These are phyloP conservation scores for Himantopus leucocephalus DNA, from an alignment of 2,113 vertebrate species.

Conservation along the genomic window DNA sequence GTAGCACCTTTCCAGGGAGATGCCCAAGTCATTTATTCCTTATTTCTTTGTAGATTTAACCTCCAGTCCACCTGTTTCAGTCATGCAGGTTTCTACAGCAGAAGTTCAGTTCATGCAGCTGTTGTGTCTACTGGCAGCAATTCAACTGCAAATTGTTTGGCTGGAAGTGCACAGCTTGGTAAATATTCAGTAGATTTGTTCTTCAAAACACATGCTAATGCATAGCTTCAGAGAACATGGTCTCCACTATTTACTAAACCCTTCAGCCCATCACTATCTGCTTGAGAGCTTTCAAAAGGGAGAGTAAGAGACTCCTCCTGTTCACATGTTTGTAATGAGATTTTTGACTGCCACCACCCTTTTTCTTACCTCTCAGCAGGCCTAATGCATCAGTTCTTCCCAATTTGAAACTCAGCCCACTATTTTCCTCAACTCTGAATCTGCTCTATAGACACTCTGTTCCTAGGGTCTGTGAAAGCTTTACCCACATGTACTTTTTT, in stretches of 20 bases:
- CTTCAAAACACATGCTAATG: neutral
- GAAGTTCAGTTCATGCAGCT: neutral
- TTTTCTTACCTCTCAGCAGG: neutral
- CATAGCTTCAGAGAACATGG: neutral
- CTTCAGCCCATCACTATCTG: neutral
- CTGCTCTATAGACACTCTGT: neutral
- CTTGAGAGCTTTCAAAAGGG: neutral
- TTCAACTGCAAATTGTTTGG: neutral
- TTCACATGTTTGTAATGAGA: neutral
- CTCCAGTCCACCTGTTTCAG: neutral
- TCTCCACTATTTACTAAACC: neutral
- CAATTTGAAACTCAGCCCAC: neutral
- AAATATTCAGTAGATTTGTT: neutral
- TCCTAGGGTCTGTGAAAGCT: neutral
- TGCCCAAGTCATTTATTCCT: neutral
- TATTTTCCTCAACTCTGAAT: neutral
- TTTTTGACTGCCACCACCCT: neutral
- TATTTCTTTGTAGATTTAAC: neutral
- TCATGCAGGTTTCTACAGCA: neutral
- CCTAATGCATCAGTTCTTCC: neutral
- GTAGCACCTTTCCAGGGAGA: neutral
- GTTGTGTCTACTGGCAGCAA: neutral
- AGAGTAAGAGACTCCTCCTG: neutral
- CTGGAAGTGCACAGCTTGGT: neutral
- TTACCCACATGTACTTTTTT: accelerated